A percentile compares a stretch with the other conserved stretches of the same genome.
phyloP scores from a whole-genome alignment of 2,113 vertebrate species.

The Edolisoma coerulescens region DNA sequence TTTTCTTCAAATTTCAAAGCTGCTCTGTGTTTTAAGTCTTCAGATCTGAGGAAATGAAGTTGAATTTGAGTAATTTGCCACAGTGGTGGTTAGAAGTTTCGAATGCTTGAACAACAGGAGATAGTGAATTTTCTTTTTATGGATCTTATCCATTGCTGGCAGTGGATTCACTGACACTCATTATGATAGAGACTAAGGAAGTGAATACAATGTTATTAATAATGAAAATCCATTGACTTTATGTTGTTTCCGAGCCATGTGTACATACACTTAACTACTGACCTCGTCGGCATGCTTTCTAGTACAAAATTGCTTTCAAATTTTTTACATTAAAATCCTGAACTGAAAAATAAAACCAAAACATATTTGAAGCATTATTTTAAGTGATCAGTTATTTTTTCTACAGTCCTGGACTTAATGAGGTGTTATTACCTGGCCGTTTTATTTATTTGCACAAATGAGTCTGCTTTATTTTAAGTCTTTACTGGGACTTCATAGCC shows the following conservation, averaged over 20 bases:
- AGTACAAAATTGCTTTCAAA: background rate
- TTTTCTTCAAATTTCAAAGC: background rate
- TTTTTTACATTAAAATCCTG: background rate
- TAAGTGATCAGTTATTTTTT: background rate
- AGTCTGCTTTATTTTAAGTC: background rate
- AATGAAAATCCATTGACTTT: background rate
- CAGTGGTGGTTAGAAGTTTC: background rate
- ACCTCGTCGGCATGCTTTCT: background rate
- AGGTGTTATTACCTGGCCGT: background rate
- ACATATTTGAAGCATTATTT: background rate
- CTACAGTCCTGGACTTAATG: background rate
- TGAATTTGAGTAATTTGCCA: background rate
- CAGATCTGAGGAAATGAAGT: background rate
- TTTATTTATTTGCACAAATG: conserved; percentile 32
- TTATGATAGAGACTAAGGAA: background rate
- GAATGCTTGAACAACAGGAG: background rate
- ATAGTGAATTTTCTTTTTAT: background rate
- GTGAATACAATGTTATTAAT: background rate
- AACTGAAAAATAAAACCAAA: background rate
- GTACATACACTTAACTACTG: background rate
- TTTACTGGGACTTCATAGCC: background rate
- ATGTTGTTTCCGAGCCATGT: background rate
- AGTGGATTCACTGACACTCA: background rate
- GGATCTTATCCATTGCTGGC: background rate
- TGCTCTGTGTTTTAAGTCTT: background rate